Base-by-base conservation (phyloP, 2,113 vertebrate genomes). In the Tachuris rubrigastra region DNA sequence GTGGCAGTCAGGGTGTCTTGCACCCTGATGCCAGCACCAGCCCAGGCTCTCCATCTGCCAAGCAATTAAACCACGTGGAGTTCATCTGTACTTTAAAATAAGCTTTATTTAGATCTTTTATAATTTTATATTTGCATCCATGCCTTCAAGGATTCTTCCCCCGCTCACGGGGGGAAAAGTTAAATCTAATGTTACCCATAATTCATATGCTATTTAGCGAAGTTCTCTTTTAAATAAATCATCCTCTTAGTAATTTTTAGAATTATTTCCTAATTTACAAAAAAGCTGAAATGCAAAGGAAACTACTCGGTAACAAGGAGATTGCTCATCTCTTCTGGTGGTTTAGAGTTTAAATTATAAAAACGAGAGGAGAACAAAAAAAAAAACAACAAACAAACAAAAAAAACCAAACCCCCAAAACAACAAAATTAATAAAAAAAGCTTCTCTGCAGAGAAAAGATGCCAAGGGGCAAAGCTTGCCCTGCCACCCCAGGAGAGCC, bases 51-150 rank as follows among this genome's bases (percentile, higher is more conserved):
- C 85, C 55, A 2, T 30, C 47, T 7, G 56, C 35, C 39, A 42
- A 94, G 71, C 90, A 96, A 97, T 96, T 76, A 98, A 97, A 95
- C 76, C 85, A 97, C 90, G 18, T 95, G 91, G 91, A 95, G 76
- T 85, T 97, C 96, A 41, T 60, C 88, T 14, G 33, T 99, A 99
- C 99, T 99, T 99, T 99, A 99, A 99, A 99, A 99, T 99, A 99
- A 99, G 98, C 98, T 99, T 98, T 99, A 99, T 99, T 99, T 99
- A 98, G 96, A 98, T 98, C 98, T 98, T 98, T 98, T 98, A 98
- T 98, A 98, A 96, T 98, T 97, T 98, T 96, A 98, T 98, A 98
- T 98, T 98, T 98, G 98, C 98, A 99, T 98, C 98, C 99, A 99
- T 99, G 99, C 99, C 98, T 98, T 98, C 94, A 91, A 98, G 98